These are phyloP conservation scores for Tachuris rubrigastra DNA, from an alignment of 2,113 vertebrate genomes.

Conservation along the genomic window DNA sequence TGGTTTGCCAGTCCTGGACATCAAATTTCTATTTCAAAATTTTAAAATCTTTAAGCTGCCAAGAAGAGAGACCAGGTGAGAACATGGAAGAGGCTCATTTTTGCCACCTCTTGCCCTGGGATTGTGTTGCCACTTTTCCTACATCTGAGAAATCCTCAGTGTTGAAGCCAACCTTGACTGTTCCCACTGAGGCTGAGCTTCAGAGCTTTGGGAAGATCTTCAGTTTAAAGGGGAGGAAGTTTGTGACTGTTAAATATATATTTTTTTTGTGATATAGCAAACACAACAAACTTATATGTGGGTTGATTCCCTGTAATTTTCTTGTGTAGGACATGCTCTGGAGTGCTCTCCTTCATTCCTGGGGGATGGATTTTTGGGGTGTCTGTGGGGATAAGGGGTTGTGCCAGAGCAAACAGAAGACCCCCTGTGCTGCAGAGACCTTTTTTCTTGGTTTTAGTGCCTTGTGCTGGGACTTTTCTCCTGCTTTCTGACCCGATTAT, in stretches of 20 bases:
- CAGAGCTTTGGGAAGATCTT: not conserved
- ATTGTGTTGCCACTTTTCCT: not conserved
- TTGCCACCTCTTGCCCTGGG: not conserved
- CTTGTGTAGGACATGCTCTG: not conserved
- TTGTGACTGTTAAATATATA: accelerated
- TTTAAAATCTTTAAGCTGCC: not conserved
- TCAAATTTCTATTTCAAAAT: not conserved
- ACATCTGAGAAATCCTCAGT: accelerated
- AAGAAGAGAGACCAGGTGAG: not conserved
- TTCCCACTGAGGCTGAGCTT: not conserved
- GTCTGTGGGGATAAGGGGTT: not conserved
- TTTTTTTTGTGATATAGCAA: not conserved
- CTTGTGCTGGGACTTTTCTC: not conserved
- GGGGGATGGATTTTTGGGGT: not conserved
- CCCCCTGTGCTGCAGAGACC: not conserved
- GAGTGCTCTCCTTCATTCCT: not conserved
- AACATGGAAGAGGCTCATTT: not conserved
- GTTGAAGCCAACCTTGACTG: not conserved
- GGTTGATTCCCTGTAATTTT: not conserved
- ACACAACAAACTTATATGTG: not conserved
- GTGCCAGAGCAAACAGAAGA: not conserved
- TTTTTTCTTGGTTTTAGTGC: not conserved
- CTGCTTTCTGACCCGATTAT: not conserved
- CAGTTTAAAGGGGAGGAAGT: not conserved
- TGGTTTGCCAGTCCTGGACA: not conserved